Base-by-base conservation (phyloP, 2,113 vertebrate genomes). In the Nymphicus hollandicus region DNA sequence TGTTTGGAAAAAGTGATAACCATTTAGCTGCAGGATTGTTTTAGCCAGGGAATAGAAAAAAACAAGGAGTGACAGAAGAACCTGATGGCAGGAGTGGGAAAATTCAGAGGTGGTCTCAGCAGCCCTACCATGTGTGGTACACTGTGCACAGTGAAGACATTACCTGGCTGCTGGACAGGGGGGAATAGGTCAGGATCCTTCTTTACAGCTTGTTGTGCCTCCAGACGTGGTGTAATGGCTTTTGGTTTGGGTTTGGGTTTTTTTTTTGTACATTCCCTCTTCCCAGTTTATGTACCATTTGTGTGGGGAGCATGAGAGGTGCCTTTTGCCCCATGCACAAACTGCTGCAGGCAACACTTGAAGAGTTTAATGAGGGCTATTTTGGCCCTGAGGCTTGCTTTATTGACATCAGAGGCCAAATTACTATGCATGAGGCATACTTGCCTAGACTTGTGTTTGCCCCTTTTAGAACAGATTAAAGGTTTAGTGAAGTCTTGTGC, bases 391-490 rank as follows among this genome's bases (percentile, higher is more conserved):
- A 82, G 76, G 20, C 71, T 81, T 72, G 8, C 49, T 52, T 53
- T 93, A 35, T 2, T 8, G 2, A 18, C 47, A 33, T 85, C 15
- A 28, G 82, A 46, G 50, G 19, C 86, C 87, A 31, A 33, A 35
- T 81, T 74, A 77, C 92, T 83, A 14, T 95, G 85, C 58, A 29
- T 68, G 60, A 96, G 56, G n/a, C 55, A 31, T 71, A 43, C 66
- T 94, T 92, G 53, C 66, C 60, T 86, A n/a, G 95, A 35, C 47
- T 94, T 46, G 12, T 37, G 27, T 43, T 88, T 94, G 78, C 63
- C 63, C 88, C 86, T 94, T 95, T 70, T 24, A 91, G 61, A 93
- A 44, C 64, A 81, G 94, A 63, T 95, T 93, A 81, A 84, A 94
- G 91, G 70, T 95, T 94, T 94, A 84, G 50, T 61, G 18, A 70